Evolutionary conservation across 2,113 vertebrate genomes (phyloP).

Genomic region (Catagonus wagneri): DNA sequence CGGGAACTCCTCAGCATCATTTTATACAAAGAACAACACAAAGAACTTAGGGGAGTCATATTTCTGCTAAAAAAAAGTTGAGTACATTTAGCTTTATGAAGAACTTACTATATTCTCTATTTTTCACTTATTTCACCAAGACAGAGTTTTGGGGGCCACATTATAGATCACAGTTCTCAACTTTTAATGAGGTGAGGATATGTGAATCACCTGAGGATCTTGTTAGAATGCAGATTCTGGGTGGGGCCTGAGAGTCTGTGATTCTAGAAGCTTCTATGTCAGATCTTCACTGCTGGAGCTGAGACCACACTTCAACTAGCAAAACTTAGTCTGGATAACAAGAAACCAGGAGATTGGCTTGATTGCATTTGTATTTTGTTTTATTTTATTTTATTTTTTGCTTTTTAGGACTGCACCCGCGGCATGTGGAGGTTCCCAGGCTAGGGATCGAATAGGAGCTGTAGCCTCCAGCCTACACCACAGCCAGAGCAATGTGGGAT

Average conservation of each 20-base stretch:
- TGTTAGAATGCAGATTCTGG: background rate
- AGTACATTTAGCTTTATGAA: slow-evolving; percentile 1
- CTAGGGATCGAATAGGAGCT: too few relatives aligned
- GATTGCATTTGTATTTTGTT: background rate
- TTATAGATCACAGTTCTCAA: background rate
- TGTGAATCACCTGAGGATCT: background rate
- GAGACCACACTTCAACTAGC: background rate
- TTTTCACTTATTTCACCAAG: background rate
- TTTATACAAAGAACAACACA: background rate
- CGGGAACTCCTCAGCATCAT: background rate
- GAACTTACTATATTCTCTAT: background rate
- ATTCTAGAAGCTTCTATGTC: background rate
- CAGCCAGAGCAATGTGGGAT: too few relatives aligned
- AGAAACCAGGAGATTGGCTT: background rate
- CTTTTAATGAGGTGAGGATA: background rate
- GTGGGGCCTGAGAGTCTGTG: background rate
- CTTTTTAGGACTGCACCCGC: too few relatives aligned
- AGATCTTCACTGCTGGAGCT: background rate
- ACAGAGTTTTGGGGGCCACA: background rate
- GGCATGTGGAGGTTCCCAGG: too few relatives aligned
- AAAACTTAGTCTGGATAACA: background rate
- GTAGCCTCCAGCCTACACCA: too few relatives aligned
- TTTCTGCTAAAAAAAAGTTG: background rate
- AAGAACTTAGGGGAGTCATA: background rate
- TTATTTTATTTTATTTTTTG: too few relatives aligned